Conservation (phyloP, 2,113 vertebrate genomes). For the Scatophagus argus region DNA sequence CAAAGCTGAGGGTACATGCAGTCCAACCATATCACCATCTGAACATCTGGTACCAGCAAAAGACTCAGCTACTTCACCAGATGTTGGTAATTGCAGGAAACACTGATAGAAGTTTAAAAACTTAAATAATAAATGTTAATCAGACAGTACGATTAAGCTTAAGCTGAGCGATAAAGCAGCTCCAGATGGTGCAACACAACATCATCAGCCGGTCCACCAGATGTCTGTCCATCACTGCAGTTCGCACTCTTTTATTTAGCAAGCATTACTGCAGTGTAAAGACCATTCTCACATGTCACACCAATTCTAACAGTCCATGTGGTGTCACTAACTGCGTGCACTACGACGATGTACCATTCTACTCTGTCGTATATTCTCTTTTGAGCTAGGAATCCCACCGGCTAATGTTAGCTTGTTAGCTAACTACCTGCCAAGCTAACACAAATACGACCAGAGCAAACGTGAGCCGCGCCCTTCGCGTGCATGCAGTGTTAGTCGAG, state of each 20-base stretch:
- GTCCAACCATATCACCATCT: not conserved
- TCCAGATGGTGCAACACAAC: no score
- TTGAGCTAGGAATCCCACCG: not conserved
- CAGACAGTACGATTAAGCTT: no score
- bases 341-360: accelerated
- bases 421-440: conserved; percentile 24
- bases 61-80: no score
- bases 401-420: conserved; percentile 61
- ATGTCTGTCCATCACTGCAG: not conserved
- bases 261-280: not conserved
- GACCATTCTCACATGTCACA: not conserved
- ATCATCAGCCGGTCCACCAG: not conserved
- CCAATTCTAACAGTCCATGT: no score
- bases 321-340: no score
- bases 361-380: not conserved
- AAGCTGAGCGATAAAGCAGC: no score
- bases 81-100: not conserved
- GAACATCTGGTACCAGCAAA: not conserved
- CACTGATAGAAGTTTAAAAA: not conserved
- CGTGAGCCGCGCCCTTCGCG: accelerated
- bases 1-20: no score
- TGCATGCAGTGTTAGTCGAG: not conserved
- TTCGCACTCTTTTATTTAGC: not conserved
- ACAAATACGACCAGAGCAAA: not conserved
- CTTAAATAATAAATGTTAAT: no score